Base-by-base conservation (phyloP, 2,888 invertebrate genomes). In the Beris morrisii region DNA sequence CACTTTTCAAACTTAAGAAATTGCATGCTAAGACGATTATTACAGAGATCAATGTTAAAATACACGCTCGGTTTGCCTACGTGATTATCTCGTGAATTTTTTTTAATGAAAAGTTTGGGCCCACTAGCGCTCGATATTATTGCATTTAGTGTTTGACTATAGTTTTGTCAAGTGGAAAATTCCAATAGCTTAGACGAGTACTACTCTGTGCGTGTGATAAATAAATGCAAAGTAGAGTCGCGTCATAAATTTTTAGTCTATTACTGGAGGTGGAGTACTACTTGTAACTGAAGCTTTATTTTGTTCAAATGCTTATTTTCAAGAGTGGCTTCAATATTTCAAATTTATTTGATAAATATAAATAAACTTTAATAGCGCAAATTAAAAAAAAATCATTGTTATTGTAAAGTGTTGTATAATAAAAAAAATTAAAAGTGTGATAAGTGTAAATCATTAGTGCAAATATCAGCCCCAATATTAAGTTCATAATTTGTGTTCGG, bases 111-210 rank as follows among this genome's bases (percentile, higher is more conserved):
- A 12, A 13, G n/a, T 12, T 48, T 48, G 12, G n/a, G 48, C 3
- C 15, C 5, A 15, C 5, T 12, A 13, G 7, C 1, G 48, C 15
- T 48, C 15, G 5, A 13, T 12, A 4, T 48, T 22, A 9, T 30
- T 61, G 59, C 50, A 50, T 31, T 61, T 61, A 50, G 64, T 67
- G 64, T 64, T 52, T 67, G 55, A 65, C 46, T 55, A 65, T 28
- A 59, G 15, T 65, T 52, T 38, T 46, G 55, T 56, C 32, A 65
- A 68, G 61, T 68, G 68, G 68, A 68, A 68, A 68, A 68, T 68
- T 68, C 68, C 68, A 65, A 68, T 31, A 50, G 38, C 28, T 50
- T 50, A 15, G 28, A 5, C 11, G 50, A 50, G 50, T 50, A 12
- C 48, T 22, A 46, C 48, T 45, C 15, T 52, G 59, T 15, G 53